Conservation (phyloP, 1,140 invertebrate species). For the Argopecten irradians region DNA sequence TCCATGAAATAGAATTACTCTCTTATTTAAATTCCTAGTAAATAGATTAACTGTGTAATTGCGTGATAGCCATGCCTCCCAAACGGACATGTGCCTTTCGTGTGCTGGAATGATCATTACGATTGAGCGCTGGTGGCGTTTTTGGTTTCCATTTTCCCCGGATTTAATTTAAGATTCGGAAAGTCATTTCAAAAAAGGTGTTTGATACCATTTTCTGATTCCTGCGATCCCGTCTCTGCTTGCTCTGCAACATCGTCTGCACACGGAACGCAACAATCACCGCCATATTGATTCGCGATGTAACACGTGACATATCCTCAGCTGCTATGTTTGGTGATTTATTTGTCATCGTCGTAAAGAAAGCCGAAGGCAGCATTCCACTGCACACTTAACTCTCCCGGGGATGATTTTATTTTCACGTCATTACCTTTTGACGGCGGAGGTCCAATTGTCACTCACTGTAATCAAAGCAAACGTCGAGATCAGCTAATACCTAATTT, state of each 20-base stretch:
- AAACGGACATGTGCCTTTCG: neutral
- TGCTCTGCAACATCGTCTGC: neutral
- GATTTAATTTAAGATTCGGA: neutral
- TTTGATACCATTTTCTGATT: neutral
- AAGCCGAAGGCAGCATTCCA: slow-evolving; percentile 4
- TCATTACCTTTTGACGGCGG: neutral
- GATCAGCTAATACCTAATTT: neutral
- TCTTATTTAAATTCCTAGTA: neutral
- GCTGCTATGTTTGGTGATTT: slow-evolving; percentile 7
- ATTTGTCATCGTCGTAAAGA: neutral
- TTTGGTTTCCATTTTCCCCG: neutral
- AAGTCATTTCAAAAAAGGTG: neutral
- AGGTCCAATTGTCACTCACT: neutral
- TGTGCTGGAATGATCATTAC: neutral
- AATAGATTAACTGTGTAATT: neutral
- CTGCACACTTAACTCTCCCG: neutral
- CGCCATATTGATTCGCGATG: slow-evolving; percentile 2
- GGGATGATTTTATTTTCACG: slow-evolving; percentile 16
- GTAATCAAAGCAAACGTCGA: neutral
- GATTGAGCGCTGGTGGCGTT: neutral
- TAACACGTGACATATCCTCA: neutral
- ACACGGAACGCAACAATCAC: neutral
- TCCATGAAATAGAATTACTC: neutral
- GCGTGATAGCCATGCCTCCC: neutral
- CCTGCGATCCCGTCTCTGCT: neutral